Conservation (phyloP, 2,113 vertebrate genomes). For the Labrus mixtus region DNA sequence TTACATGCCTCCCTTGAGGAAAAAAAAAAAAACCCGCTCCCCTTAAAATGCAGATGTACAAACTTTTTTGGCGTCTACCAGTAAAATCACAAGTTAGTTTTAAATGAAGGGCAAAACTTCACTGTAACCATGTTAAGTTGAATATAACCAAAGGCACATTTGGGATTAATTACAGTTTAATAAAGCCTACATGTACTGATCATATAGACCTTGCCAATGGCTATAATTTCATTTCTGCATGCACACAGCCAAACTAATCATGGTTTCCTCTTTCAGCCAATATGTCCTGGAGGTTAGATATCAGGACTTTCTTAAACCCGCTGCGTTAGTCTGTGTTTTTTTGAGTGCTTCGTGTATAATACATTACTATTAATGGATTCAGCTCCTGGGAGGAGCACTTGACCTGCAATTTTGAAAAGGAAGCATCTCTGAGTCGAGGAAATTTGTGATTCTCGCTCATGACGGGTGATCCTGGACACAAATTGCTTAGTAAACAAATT, state of each 20-base stretch:
- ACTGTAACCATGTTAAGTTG: conserved; percentile 6
- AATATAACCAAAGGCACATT: conserved; percentile 39
- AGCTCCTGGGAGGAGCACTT: conserved; percentile 35
- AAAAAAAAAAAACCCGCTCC: not conserved
- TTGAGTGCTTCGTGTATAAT: conserved; percentile 32
- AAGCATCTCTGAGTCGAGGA: not conserved
- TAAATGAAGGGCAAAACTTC: conserved; percentile 9
- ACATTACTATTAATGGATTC: conserved; percentile 52
- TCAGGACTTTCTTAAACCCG: conserved; percentile 20
- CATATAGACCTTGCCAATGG: conserved; percentile 64
- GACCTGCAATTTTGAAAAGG: conserved; percentile 41
- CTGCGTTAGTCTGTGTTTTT: conserved; percentile 15
- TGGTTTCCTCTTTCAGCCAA: conserved; percentile 34
- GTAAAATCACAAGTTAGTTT: not conserved
- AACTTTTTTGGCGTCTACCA: not conserved
- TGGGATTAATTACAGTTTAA: conserved; percentile 59
- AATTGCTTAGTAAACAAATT: conserved; percentile 3
- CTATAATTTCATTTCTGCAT: conserved; percentile 38
- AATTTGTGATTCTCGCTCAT: not conserved
- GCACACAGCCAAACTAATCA: conserved; percentile 40
- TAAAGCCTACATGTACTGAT: conserved; percentile 37
- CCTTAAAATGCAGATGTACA: not conserved
- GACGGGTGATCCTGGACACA: not conserved
- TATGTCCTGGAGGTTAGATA: conserved; percentile 29
- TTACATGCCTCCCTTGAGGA: not conserved